Percentiles rank a stretch among this genome's conserved stretches.
Conservation (phyloP, 2,888 invertebrate species). For the Leptinotarsa peninsularis region DNA sequence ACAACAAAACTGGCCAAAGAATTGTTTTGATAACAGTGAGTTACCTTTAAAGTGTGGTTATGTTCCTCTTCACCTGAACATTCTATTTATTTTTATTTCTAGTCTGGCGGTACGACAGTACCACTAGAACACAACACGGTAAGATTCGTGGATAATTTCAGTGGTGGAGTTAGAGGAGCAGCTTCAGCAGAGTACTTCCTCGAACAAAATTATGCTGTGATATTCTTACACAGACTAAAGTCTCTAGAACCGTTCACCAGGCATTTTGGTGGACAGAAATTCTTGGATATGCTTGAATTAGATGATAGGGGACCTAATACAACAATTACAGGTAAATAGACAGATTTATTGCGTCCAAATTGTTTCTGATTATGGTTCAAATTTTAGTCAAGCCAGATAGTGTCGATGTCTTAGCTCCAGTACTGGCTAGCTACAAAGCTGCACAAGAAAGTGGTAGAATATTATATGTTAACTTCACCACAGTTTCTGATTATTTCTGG, state of each 20-base stretch:
- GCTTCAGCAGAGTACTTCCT: constrained; percentile 97
- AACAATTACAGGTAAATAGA: constrained; percentile 72
- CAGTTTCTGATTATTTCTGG: constrained; percentile 94
- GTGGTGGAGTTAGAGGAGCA: constrained; percentile 94
- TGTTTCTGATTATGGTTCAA: constrained; percentile 41
- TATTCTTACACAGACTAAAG: constrained; percentile 92
- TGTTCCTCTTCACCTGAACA: not conserved
- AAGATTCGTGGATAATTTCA: constrained; percentile 98
- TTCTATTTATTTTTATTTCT: constrained; percentile 55
- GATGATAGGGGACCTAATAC: constrained; percentile 74
- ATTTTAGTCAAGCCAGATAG: constrained; percentile 77
- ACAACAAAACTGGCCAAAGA: constrained; percentile 75
- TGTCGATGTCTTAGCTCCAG: constrained; percentile 77
- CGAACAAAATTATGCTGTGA: constrained; percentile 86
- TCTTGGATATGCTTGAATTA: constrained; percentile 82
- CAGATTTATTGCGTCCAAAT: not conserved
- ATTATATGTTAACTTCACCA: constrained; percentile 83
- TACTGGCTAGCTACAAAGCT: constrained; percentile 82
- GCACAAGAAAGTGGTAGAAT: constrained; percentile 81
- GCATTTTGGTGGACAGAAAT: constrained; percentile 83
- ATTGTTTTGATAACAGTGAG: constrained; percentile 85
- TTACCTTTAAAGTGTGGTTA: not conserved
- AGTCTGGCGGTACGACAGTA: constrained; percentile 97
- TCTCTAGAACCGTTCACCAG: constrained; percentile 92
- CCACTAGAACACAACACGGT: constrained; percentile 98